Conservation (phyloP, 2,113 vertebrate species). For the Hylia prasina region DNA sequence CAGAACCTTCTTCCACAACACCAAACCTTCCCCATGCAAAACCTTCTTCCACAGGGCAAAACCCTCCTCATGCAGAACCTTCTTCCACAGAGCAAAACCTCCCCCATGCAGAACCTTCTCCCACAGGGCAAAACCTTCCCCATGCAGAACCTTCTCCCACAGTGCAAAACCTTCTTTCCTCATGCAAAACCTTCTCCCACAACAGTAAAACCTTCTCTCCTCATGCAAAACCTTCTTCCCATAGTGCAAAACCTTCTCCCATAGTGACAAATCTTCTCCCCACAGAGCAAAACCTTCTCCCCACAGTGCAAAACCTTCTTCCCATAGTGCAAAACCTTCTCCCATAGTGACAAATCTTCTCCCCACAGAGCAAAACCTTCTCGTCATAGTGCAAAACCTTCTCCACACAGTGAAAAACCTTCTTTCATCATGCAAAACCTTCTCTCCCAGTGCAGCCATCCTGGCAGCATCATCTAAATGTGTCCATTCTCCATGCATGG, state of each 20-base stretch:
- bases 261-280: not conserved
- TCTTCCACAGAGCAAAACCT: not conserved
- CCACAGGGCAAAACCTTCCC: not conserved
- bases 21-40: not conserved
- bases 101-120: not conserved
- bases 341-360: fast-evolving
- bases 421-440: not conserved
- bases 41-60: too few relatives aligned
- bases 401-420: not conserved
- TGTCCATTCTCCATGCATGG: not conserved
- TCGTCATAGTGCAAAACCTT: not conserved
- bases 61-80: not conserved
- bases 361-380: not conserved
- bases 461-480: not conserved
- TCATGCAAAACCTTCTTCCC: not conserved
- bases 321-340: not conserved
- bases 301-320: not conserved
- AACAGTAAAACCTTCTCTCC: not conserved
- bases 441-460: not conserved
- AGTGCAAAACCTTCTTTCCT: not conserved
- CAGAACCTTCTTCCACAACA: too few relatives aligned
- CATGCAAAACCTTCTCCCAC: not conserved
- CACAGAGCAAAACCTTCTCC: not conserved
- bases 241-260: too few relatives aligned
- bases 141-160: not conserved